phyloP scores from a whole-genome alignment of 1,140 invertebrate species.

The Ladona fulva region DNA sequence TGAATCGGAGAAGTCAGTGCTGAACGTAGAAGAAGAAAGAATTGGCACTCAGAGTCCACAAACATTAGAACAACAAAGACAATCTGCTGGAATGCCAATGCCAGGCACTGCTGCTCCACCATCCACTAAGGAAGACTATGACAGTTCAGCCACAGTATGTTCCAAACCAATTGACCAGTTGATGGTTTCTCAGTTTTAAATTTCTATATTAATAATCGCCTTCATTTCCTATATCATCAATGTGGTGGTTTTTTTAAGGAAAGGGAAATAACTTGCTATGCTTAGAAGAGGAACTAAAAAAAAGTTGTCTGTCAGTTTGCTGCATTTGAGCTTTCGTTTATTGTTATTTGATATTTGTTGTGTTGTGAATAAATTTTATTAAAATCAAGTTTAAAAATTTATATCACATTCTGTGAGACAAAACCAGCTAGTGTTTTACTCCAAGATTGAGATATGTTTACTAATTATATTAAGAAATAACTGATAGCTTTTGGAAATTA shows the following conservation, averaged over 20 bases:
- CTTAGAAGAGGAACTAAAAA: too few species aligned
- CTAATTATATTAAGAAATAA: too few species aligned
- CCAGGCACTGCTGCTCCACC: conserved; percentile 18
- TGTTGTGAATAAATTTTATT: neutral
- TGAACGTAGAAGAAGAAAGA: neutral
- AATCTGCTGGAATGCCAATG: neutral
- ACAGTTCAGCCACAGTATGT: conserved; percentile 67
- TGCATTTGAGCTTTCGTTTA: neutral
- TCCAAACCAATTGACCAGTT: neutral
- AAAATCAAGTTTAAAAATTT: neutral
- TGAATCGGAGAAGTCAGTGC: neutral
- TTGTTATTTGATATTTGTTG: neutral
- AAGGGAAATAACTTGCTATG: too few species aligned
- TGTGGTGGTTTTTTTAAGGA: too few species aligned
- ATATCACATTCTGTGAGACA: too few species aligned
- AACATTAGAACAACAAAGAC: neutral
- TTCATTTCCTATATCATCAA: too few species aligned
- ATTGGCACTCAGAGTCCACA: neutral
- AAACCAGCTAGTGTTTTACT: too few species aligned
- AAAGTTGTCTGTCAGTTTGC: too few species aligned
- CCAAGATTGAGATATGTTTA: too few species aligned
- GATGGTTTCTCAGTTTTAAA: neutral
- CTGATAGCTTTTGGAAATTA: too few species aligned
- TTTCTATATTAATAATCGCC: neutral
- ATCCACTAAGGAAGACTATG: conserved; percentile 60